These are phyloP conservation scores for Oncorhynchus mykiss DNA, from an alignment of 2,113 vertebrate genomes.

Conservation along the genomic window DNA sequence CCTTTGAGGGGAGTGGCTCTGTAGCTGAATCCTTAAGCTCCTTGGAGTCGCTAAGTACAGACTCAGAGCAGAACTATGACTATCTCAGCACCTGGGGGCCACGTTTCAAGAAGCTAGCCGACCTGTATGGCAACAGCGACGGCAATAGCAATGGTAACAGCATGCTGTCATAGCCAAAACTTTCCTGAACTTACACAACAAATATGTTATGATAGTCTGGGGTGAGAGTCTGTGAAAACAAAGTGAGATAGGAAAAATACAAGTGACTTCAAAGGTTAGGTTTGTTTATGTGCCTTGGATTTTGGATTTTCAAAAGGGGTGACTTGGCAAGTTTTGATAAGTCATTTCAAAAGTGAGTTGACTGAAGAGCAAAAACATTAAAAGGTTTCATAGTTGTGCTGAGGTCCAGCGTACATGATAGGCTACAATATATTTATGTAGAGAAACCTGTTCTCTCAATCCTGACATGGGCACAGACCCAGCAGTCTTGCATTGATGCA, in stretches of 20 bases:
- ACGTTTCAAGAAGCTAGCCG: constrained; percentile 93
- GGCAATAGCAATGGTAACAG: constrained; percentile 53
- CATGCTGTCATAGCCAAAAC: constrained; percentile 85
- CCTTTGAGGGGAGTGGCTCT: constrained; percentile 90
- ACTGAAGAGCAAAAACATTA: constrained; percentile 60
- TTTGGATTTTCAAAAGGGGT: constrained; percentile 59
- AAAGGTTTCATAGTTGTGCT: constrained; percentile 58
- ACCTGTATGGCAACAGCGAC: constrained; percentile 83
- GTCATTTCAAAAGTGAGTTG: constrained; percentile 63
- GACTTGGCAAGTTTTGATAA: constrained; percentile 61
- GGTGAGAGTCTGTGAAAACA: constrained; percentile 18
- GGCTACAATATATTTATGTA: constrained; percentile 43
- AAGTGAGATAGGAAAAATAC: constrained; percentile 15
- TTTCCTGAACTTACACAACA: constrained; percentile 36
- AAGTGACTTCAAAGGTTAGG: constrained; percentile 57
- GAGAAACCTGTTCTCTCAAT: constrained; percentile 60
- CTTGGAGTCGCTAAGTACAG: constrained; percentile 90
- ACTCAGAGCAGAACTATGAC: constrained; percentile 97
- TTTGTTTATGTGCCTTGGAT: constrained; percentile 63
- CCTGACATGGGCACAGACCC: constrained; percentile 48
- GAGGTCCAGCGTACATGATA: constrained; percentile 50
- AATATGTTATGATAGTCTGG: not conserved
- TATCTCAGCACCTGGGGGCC: constrained; percentile 97
- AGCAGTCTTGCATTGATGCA: constrained; percentile 61
- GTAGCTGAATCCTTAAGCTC: constrained; percentile 93